These are phyloP conservation scores for Brachypalpus laphriformis DNA, from an alignment of 2,888 invertebrate species.

Conservation along the genomic window DNA sequence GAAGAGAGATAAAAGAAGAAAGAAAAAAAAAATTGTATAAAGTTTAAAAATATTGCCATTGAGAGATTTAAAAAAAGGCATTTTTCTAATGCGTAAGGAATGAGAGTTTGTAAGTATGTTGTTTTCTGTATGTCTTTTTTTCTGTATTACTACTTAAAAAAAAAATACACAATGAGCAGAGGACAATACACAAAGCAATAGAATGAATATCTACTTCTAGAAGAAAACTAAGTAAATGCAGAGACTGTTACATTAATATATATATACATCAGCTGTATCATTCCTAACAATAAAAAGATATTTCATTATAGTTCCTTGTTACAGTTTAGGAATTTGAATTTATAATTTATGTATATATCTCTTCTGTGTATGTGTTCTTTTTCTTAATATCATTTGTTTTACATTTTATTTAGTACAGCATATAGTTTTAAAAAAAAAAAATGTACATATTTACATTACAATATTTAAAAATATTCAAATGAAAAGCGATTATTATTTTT, in stretches of 20 bases:
- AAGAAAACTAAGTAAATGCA: background rate
- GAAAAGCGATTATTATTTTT: background rate
- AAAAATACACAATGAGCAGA: conserved; percentile 28
- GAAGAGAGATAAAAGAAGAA: conserved; percentile 67
- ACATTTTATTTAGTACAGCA: conserved; percentile 19
- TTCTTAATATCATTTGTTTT: conserved; percentile 20
- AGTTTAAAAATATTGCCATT: conserved; percentile 11
- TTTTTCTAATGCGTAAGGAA: background rate
- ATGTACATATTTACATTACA: background rate
- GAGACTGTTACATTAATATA: background rate
- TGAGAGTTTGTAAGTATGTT: background rate
- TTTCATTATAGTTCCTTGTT: background rate
- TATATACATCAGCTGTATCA: background rate
- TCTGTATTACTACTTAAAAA: conserved; percentile 3
- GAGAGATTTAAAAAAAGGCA: background rate
- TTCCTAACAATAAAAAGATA: background rate
- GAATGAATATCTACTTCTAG: background rate
- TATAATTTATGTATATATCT: conserved; percentile 22
- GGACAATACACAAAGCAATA: conserved; percentile 26
- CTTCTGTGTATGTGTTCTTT: conserved; percentile 72
- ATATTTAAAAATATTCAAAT: background rate
- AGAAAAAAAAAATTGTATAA: conserved; percentile 10
- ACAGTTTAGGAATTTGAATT: conserved; percentile 7
- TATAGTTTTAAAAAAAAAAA: background rate
- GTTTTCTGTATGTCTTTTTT: background rate